Evolutionary conservation across 64 coral and sea anemone genomes (phyloP), one percentile per base, ranked within the genome.

Genomic region (Anthopleura sola): DNA sequence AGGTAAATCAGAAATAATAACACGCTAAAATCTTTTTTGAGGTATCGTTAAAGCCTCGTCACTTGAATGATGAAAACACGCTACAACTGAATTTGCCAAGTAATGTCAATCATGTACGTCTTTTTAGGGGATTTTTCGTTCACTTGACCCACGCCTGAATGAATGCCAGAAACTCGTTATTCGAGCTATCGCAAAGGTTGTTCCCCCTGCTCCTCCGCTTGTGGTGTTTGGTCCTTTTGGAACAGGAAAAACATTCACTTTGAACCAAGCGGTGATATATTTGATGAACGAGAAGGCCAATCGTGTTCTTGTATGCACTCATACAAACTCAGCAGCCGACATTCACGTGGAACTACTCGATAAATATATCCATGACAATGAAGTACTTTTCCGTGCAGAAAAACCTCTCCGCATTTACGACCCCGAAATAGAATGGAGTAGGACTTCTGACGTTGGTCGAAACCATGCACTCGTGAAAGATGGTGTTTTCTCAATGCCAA

Each of bases 141-240:
- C 58, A 82, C 85, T 97, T 34, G 90, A 90, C 33, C 37, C 0
- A 37, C 81, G 75, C 0, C 37, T 93, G 16, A 97, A 97, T 49
- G 69, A 76, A 12, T 85, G 47, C 55, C 94, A 97, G 39, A 56
- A 28, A 47, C 69, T 86, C 6, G 94, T 97, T 24, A 85, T 97
- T 20, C 48, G 33, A 37, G 60, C 87, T 23, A 90, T 97, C 48
- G 44, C 75, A 83, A 13, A 83, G 18, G 54, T 68, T 24, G 64
- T 51, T 0, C 71, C 53, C 34, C 6, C 19, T n/a, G 84, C 86
- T 28, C 51, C 90, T 4, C 94, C 94, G 1, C 56, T 97, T 7
- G 94, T 97, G 57, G 91, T 97, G 0, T 97, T 97, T n/a, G 58
- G 66, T 34, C 94, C 94, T 12, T 97, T 97, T 90, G 94, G 94